These are phyloP conservation scores for Monopis laevigella DNA, from an alignment of 2,888 invertebrate genomes.

Conservation along the genomic window DNA sequence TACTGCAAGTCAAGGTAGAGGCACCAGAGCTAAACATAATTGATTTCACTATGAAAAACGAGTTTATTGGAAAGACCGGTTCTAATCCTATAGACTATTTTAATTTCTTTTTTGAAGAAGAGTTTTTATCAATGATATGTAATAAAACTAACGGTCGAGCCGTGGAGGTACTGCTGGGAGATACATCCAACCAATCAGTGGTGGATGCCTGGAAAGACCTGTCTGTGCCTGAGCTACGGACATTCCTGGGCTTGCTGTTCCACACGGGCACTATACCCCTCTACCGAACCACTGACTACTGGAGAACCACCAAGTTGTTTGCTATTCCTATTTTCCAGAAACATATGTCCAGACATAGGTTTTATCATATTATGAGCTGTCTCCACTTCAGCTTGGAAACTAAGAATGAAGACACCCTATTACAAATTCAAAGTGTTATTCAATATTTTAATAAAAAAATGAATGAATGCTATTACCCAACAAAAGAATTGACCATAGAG, in stretches of 20 bases:
- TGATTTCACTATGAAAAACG: too few relatives aligned
- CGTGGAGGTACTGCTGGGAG: not conserved
- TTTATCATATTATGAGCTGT: slow-evolving; percentile 29
- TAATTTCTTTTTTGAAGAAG: slow-evolving; percentile 8
- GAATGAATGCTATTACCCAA: slow-evolving; percentile 21
- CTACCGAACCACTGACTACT: slow-evolving; percentile 30
- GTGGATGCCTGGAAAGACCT: slow-evolving; percentile 26
- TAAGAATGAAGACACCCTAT: slow-evolving; percentile 23
- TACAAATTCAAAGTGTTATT: slow-evolving; percentile 26
- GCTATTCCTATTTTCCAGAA: slow-evolving; percentile 26
- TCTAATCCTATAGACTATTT: slow-evolving; percentile 6
- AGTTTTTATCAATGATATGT: slow-evolving; percentile 1
- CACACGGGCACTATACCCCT: slow-evolving; percentile 32
- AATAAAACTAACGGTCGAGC: slow-evolving; percentile 1
- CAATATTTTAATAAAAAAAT: slow-evolving; percentile 29
- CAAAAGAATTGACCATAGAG: slow-evolving; percentile 21
- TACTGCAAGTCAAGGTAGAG: too few relatives aligned
- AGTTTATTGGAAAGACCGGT: not conserved
- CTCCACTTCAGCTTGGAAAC: slow-evolving; percentile 27
- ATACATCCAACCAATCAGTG: slow-evolving; percentile 20
- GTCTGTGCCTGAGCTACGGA: slow-evolving; percentile 23
- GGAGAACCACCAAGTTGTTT: slow-evolving; percentile 30
- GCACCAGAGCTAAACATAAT: too few relatives aligned
- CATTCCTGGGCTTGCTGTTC: slow-evolving; percentile 33
- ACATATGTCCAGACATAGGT: slow-evolving; percentile 30